Conservation (phyloP, 64 coral and sea anemone species). For the Astreopora myriophthalma region DNA sequence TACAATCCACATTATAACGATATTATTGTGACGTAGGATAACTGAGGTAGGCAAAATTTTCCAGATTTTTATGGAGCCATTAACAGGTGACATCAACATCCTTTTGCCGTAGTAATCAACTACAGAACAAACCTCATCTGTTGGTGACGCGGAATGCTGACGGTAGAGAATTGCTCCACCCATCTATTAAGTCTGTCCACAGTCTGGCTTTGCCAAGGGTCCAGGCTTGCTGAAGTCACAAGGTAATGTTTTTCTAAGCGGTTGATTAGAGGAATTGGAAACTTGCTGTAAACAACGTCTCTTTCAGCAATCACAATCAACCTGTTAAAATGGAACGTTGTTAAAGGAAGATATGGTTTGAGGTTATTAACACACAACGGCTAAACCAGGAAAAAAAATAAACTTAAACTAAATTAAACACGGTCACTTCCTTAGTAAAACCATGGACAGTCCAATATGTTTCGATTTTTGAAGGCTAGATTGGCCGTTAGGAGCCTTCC, state of each 20-base stretch:
- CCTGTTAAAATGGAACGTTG: neutral
- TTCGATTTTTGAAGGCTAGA: no score
- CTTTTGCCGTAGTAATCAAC: no score
- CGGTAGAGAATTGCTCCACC: slow-evolving; percentile 18
- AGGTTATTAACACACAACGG: no score
- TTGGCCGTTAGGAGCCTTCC: no score
- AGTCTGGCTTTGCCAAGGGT: neutral
- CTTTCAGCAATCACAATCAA: slow-evolving; percentile 82
- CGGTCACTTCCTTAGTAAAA: no score
- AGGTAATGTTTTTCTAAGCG: slow-evolving; percentile 62
- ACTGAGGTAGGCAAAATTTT: no score
- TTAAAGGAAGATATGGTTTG: neutral
- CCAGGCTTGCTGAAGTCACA: slow-evolving; percentile 50
- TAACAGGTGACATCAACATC: neutral
- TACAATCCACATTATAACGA: no score
- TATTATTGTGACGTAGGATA: no score
- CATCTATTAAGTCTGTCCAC: neutral
- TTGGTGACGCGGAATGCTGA: slow-evolving; percentile 23
- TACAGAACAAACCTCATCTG: neutral
- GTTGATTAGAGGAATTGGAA: slow-evolving; percentile 48
- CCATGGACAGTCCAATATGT: no score
- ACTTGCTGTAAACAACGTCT: slow-evolving; percentile 73
- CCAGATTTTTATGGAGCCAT: neutral
- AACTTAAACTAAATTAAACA: no score
- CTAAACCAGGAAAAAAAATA: no score